Percentiles rank a stretch among this genome's conserved stretches.
phyloP scores from a whole-genome alignment of 2,113 vertebrate species.

The Melanocharis versteri region DNA sequence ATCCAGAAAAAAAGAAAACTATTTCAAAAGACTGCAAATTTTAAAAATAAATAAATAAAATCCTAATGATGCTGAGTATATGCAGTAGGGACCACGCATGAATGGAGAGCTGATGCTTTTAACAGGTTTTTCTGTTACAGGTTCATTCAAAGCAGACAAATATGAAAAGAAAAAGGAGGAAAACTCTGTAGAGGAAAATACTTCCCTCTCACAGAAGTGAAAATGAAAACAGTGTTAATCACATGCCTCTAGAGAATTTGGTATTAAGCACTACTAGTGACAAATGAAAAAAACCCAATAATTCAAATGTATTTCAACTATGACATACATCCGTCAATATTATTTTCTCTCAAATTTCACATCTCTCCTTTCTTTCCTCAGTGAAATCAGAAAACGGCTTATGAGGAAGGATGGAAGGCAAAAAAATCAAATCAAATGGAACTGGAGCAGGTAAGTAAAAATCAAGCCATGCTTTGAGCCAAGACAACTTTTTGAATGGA shows the following conservation, averaged over 20 bases:
- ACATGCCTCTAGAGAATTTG: neutral
- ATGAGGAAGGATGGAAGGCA: neutral
- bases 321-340: neutral
- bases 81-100: neutral
- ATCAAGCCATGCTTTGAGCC: neutral
- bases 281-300: neutral
- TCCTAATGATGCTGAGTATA: neutral
- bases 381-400: neutral
- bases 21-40: neutral
- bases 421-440: neutral
- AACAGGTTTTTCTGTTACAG: neutral
- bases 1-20: neutral
- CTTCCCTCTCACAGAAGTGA: neutral
- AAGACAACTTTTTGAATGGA: neutral
- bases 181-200: neutral
- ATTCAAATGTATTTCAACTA: neutral
- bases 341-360: neutral
- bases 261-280: neutral
- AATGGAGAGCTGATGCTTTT: neutral
- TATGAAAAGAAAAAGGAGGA: neutral
- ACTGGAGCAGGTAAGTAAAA: neutral
- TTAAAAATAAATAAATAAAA: neutral
- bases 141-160: neutral
- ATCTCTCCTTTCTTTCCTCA: neutral
- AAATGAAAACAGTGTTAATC: constrained; percentile 13